A percentile compares a stretch with the other conserved stretches of the same genome.
Conservation (phyloP, 2,888 invertebrate species). For the Volucella zonaria region DNA sequence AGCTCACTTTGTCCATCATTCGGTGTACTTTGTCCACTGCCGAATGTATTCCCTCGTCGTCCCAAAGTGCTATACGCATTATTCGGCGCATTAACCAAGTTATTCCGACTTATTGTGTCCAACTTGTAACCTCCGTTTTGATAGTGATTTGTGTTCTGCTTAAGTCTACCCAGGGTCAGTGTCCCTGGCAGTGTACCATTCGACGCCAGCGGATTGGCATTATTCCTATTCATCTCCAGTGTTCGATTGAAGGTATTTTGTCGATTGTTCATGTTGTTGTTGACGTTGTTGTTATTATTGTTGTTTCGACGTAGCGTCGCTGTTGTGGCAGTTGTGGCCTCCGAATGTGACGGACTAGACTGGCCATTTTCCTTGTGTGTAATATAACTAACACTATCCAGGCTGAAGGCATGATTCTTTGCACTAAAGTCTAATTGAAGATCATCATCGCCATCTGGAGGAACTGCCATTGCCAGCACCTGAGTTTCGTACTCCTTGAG, state of each 20-base stretch:
- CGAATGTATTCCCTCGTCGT: constrained; percentile 81
- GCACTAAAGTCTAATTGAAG: constrained; percentile 93
- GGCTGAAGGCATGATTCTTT: constrained; percentile 92
- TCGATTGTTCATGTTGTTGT: constrained; percentile 77
- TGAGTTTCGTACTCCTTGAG: constrained; percentile 97
- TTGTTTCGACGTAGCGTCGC: constrained; percentile 84
- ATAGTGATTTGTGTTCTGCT: constrained; percentile 82
- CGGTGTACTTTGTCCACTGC: constrained; percentile 78
- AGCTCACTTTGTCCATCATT: constrained; percentile 78
- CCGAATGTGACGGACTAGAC: constrained; percentile 91
- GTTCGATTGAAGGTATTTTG: constrained; percentile 82
- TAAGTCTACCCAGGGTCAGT: constrained; percentile 81
- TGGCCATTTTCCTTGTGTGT: constrained; percentile 91
- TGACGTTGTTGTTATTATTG: constrained; percentile 79
- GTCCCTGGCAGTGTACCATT: constrained; percentile 80
- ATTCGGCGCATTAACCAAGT: constrained; percentile 80
- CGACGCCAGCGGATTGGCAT: constrained; percentile 81
- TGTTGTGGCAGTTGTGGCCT: constrained; percentile 91
- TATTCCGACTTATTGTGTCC: constrained; percentile 81
- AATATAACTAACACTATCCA: constrained; percentile 94
- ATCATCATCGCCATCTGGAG: constrained; percentile 92
- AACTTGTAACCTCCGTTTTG: constrained; percentile 82
- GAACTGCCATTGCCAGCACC: constrained; percentile 95
- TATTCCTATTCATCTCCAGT: constrained; percentile 82
- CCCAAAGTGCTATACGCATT: constrained; percentile 82